phyloP scores from a whole-genome alignment of 2,113 vertebrate species.

The Cercopithecus mona region DNA sequence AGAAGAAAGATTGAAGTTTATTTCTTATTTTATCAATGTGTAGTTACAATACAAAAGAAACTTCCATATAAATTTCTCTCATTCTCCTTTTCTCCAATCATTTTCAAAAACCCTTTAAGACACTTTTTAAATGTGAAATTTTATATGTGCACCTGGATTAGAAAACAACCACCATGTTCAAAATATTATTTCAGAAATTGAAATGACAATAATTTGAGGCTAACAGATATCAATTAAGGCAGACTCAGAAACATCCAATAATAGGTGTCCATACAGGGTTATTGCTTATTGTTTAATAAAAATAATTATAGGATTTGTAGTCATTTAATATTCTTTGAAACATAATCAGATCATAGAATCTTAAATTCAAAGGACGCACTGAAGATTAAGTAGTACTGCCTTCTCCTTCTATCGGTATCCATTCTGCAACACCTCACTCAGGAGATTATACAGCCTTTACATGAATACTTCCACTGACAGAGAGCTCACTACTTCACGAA shows the following conservation, averaged over 20 bases:
- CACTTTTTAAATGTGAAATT: not conserved
- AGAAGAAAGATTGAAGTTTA: not conserved
- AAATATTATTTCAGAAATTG: not conserved
- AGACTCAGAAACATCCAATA: not conserved
- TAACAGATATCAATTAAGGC: not conserved
- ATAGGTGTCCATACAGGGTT: not conserved
- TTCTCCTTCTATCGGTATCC: not conserved
- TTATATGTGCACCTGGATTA: not conserved
- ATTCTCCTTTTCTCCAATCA: constrained; percentile 1
- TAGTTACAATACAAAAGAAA: constrained; percentile 1
- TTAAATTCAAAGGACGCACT: not conserved
- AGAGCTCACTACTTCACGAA: not conserved
- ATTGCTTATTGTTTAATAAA: not conserved
- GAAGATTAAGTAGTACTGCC: not conserved
- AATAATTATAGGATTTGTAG: not conserved
- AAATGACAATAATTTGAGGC: not conserved
- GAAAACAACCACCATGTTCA: not conserved
- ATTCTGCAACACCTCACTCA: not conserved
- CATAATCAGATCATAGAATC: not conserved
- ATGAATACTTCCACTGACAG: not conserved
- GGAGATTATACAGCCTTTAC: not conserved
- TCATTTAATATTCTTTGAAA: not conserved
- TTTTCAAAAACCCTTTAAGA: not conserved
- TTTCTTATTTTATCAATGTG: constrained; percentile 19
- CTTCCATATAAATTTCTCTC: not conserved